Evolutionary conservation across 2,888 invertebrate genomes (phyloP), one percentile per base, ranked within the genome.

Genomic region (Acrocera orbiculus): DNA sequence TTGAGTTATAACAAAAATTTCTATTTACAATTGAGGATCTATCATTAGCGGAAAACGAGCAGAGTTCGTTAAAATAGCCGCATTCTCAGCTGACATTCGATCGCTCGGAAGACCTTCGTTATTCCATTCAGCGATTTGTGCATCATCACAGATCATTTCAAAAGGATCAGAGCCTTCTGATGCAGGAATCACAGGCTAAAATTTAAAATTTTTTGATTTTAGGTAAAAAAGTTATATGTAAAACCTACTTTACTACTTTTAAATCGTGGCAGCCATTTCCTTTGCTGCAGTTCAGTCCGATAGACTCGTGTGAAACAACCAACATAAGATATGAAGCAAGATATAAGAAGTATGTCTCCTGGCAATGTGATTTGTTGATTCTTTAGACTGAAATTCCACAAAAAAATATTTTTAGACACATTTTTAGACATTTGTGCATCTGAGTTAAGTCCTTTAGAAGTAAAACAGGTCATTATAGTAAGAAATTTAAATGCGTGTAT

Each of bases 1-100:
- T 6, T 24, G 22, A 9, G 16, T 15, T 32, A 13, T 24, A 14
- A 3, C 3, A 10, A 26, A 31, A 16, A 14, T 11, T 19, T 13
- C 15, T n/a, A 52, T 64, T 59, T 50, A 73, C 66, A 74, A 49
- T 57, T 90, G 90, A 0, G 92, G 92, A 63, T 93, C 93, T 44
- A 93, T 90, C 73, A 93, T 86, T 13, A 93, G 64, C 0, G 93
- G 92, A 86, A 92, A 93, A 16, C 92, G 66, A 25, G 86, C 76
- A 0, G 89, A 89, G 56, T 80, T 83, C 13, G 77, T 76, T 33
- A 93, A 66, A 44, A 93, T 90, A 13, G 85, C 83, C 5, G 92
- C 93, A 57, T 93, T 93, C 59, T 93, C 92, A 0, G 86, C 70
- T 6, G 92, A 92, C 89, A 92, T 92, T 31, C 80, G 67, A 56